Evolutionary conservation across 1,140 invertebrate species (phyloP), one percentile per base, ranked within the genome.

Genomic region (Cylas formicarius): DNA sequence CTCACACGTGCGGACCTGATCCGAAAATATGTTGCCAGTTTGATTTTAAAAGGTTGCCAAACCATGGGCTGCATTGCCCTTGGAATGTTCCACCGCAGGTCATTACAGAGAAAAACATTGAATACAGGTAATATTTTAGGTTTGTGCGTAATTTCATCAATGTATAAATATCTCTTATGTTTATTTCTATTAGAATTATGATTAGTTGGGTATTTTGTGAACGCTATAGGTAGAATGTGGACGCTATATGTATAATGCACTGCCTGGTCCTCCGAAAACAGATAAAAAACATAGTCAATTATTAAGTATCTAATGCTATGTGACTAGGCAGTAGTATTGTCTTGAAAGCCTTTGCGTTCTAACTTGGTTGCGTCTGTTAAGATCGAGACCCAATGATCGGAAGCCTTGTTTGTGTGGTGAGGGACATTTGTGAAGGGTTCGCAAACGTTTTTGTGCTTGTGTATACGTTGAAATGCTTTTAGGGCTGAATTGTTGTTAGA

Each of bases 1-100:
- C 95, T 3, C 94, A 98, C 60, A 93, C 95, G 0, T 99, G 96
- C 71, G 96, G 96, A 0, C 96, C 96, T 0, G 91, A 98, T 73
- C 93, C 92, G 1, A 92, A 90, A 70, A 68, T 94, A 18, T 99
- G 96, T 65, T 96, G 95, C 62, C 92, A 98, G 67, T 99, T 98
- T 72, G 97, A 99, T 72, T 99, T 99, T 61, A 87, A 86, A 58
- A 73, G 93, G 27, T 69, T 97, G 33, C 82, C 84, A 3, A 81
- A 78, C n/a, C 84, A 83, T 52, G 82, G 84, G 0, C 51, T 88
- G 0, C 78, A 71, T 3, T 98, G 96, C 67, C 96, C 96, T 0
- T 99, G 93, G 90, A 82, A 81, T 49, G 63, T 80, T 3, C 68
- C 83, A 2, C 92, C 94, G 0, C 72, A 79, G 50, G 68, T 74